Evolutionary conservation across 2,797 vertebrate genomes (phyloP).

Genomic region (Yasuhikotakia modesta): DNA sequence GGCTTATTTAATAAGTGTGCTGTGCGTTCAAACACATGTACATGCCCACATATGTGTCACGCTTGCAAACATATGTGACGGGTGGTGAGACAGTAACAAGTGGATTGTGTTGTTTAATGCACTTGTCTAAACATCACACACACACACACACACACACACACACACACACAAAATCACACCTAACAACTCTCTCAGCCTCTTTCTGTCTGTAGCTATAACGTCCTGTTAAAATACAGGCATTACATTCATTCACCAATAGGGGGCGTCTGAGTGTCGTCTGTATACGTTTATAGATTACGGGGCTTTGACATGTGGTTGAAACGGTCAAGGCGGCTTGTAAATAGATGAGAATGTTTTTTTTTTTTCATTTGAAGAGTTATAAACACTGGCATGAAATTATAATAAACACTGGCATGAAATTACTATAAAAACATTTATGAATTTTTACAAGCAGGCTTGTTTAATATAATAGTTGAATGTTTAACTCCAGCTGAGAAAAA

Average conservation of each 20-base stretch:
- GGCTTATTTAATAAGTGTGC: constrained; percentile 72
- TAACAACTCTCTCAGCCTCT: too few species aligned
- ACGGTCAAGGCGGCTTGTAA: not conserved
- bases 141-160: too few species aligned
- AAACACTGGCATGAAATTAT: too few species aligned
- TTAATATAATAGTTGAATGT: too few species aligned
- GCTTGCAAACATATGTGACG: not conserved
- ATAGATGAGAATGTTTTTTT: constrained; percentile 30
- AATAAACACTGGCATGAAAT: constrained; percentile 50
- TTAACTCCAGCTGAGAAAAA: too few species aligned
- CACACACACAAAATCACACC: not conserved
- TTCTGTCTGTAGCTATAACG: not conserved
- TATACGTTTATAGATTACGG: not conserved
- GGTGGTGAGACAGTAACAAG: constrained; percentile 12
- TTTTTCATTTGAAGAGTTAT: constrained; percentile 51
- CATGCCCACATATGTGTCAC: constrained; percentile 25
- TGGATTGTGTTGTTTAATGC: not conserved
- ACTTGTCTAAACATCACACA: not conserved
- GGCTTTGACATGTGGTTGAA: constrained; percentile 5
- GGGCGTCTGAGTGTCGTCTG: constrained; percentile 14
- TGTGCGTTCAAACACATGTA: constrained; percentile 51
- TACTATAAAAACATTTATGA: constrained; percentile 51
- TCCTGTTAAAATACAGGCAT: not conserved
- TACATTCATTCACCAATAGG: constrained; percentile 33
- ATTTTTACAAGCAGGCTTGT: constrained; percentile 35